Conservation (phyloP, 37 sponge, comb jelly and placozoan species). For the Spongia lamella region DNA sequence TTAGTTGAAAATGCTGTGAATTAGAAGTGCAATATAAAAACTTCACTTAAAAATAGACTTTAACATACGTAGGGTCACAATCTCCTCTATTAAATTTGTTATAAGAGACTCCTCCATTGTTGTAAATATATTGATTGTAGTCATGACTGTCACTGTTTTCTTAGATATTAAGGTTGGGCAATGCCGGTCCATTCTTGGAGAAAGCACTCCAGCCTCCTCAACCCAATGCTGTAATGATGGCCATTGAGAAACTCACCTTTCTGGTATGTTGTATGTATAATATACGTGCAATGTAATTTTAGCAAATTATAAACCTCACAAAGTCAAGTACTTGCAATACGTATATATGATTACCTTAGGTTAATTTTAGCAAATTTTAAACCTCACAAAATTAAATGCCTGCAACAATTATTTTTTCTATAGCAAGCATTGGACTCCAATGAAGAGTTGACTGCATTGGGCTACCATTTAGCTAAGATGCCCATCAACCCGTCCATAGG, state of each 20-base stretch:
- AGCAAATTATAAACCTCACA: no score
- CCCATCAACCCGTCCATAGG: constrained; percentile 85
- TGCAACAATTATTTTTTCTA: not conserved
- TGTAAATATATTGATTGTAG: no score
- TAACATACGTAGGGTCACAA: constrained; percentile 2
- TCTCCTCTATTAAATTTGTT: no score
- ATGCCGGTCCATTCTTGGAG: constrained; percentile 37
- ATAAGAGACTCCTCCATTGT: no score
- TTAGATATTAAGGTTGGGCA: constrained; percentile 65
- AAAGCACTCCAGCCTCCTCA: constrained; percentile 75
- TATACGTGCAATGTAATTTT: no score
- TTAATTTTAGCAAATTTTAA: no score
- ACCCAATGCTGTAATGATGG: constrained; percentile 33
- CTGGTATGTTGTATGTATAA: constrained; percentile 36
- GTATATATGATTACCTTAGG: no score
- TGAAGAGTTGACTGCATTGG: constrained; percentile 85
- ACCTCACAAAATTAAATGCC: not conserved
- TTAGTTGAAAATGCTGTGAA: no score
- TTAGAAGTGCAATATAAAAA: no score
- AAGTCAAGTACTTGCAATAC: not conserved
- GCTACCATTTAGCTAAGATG: constrained; percentile 82
- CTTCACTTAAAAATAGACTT: no score
- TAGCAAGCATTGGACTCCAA: constrained; percentile 69
- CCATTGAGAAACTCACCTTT: constrained; percentile 40
- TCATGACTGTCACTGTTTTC: not conserved